Evolutionary conservation across 2,797 vertebrate species (phyloP).

Genomic region (Xenentodon cancila): DNA sequence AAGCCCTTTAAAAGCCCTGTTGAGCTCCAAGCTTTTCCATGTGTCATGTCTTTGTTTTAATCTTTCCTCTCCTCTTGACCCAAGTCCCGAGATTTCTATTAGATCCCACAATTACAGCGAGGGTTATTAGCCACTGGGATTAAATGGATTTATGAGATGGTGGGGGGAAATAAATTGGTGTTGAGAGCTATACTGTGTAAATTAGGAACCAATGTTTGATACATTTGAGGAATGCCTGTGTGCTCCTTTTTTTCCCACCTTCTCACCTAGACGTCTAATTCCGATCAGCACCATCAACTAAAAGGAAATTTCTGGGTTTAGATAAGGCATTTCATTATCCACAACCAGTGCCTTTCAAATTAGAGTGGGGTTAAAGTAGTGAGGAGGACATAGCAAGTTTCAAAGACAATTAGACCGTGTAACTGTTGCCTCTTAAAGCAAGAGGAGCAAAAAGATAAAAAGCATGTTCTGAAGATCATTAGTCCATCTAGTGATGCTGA

Average conservation of each 20-base stretch:
- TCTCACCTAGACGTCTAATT: slow-evolving; percentile 32
- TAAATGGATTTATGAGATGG: slow-evolving; percentile 50
- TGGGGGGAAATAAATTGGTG: slow-evolving; percentile 26
- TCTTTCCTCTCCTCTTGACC: slow-evolving; percentile 37
- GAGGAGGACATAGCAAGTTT: slow-evolving; percentile 11
- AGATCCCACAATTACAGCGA: slow-evolving; percentile 49
- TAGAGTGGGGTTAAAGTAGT: slow-evolving; percentile 20
- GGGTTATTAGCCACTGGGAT: slow-evolving; percentile 40
- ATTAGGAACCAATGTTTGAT: slow-evolving; percentile 29
- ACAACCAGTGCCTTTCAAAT: slow-evolving; percentile 1
- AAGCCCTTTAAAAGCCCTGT: slow-evolving; percentile 5
- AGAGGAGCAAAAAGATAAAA: slow-evolving; percentile 7
- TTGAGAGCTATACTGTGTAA: slow-evolving; percentile 25
- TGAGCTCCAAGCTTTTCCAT: slow-evolving; percentile 16
- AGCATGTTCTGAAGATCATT: slow-evolving; percentile 31
- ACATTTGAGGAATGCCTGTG: slow-evolving; percentile 19
- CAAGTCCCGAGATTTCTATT: slow-evolving; percentile 40
- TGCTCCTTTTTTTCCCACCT: slow-evolving; percentile 13
- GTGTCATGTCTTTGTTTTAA: slow-evolving; percentile 41
- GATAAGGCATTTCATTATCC: slow-evolving; percentile 32
- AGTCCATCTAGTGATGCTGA: slow-evolving; percentile 26
- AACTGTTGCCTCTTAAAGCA: slow-evolving; percentile 24
- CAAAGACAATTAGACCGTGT: slow-evolving; percentile 14
- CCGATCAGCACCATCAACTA: slow-evolving; percentile 32
- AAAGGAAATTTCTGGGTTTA: slow-evolving; percentile 37